Percentiles rank a stretch among this genome's conserved stretches.
These are phyloP conservation scores for Apaloderma vittatum DNA, from an alignment of 2,113 vertebrate species.

Conservation along the genomic window DNA sequence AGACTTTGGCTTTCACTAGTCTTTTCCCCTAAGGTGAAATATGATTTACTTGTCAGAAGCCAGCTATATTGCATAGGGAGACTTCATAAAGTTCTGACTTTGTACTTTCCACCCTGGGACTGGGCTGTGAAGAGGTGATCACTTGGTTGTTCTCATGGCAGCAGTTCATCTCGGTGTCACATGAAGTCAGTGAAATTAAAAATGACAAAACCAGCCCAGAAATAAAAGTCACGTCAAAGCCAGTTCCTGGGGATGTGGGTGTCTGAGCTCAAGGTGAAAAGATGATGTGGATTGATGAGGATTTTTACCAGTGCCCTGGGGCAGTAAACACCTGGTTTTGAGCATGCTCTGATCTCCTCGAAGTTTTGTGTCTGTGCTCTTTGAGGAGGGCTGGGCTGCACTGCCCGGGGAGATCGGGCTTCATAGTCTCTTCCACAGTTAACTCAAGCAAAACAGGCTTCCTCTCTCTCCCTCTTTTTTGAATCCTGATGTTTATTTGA, in stretches of 20 bases:
- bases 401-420: neutral
- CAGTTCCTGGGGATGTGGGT: neutral
- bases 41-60: neutral
- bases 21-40: neutral
- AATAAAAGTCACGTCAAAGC: conserved; percentile 11
- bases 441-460: neutral
- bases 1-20: neutral
- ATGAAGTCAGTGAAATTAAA: neutral
- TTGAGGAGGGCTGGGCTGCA: neutral
- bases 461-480: neutral
- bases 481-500: conserved; percentile 57
- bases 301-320: neutral
- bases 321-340: neutral
- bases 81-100: neutral
- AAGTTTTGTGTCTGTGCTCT: neutral
- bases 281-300: neutral
- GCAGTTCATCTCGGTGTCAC: neutral
- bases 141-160: neutral
- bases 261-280: neutral
- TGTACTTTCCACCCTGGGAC: neutral
- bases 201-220: neutral
- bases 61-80: neutral
- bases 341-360: neutral
- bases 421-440: neutral
- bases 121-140: neutral